Evolutionary conservation across 2,113 vertebrate species (phyloP).

Genomic region (Callopanchax toddi): DNA sequence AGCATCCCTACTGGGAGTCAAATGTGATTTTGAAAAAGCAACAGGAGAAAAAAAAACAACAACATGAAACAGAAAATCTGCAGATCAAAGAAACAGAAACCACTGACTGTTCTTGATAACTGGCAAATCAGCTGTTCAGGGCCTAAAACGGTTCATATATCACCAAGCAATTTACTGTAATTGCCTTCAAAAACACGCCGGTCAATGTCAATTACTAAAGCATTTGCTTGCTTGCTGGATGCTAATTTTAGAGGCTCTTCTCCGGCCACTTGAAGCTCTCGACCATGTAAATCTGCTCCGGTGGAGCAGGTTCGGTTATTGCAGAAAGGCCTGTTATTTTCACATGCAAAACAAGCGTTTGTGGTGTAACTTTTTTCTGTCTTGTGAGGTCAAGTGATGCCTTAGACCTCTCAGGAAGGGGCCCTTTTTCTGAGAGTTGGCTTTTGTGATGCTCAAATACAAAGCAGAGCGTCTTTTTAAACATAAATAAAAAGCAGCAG

Average conservation of each 20-base stretch:
- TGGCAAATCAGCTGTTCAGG: neutral
- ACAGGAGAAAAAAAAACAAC: no score
- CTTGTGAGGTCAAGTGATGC: conserved; percentile 11
- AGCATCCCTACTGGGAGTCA: no score
- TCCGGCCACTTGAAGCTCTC: neutral
- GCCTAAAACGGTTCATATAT: conserved; percentile 5
- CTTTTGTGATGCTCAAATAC: neutral
- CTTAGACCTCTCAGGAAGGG: neutral
- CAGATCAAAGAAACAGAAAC: neutral
- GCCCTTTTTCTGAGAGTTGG: neutral
- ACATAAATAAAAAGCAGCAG: neutral
- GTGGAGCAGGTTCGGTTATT: neutral
- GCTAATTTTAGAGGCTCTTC: conserved; percentile 8
- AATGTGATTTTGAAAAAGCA: neutral
- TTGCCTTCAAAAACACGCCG: neutral
- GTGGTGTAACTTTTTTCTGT: neutral
- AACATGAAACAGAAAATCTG: neutral
- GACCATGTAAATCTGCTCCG: rapidly evolving
- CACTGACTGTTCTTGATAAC: neutral
- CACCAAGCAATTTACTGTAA: neutral
- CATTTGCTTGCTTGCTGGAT: neutral
- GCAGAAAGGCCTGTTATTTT: neutral
- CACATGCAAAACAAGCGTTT: neutral
- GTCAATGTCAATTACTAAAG: conserved; percentile 2
- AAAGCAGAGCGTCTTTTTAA: neutral